phyloP scores from a whole-genome alignment of 2,888 invertebrate genomes.

The Eupithecia vulgata region DNA sequence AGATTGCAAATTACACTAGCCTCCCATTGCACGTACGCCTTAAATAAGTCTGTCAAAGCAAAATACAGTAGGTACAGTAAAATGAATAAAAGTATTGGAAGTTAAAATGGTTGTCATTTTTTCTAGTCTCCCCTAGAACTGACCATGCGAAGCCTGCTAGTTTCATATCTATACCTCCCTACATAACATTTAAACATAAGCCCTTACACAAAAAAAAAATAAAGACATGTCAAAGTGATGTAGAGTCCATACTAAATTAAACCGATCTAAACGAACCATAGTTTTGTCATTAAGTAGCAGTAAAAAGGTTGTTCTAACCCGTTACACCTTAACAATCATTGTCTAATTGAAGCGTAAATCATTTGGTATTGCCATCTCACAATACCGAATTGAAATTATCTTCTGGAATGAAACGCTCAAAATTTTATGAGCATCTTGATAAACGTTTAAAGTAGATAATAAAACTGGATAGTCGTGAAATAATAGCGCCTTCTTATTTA shows the following conservation, averaged over 20 bases:
- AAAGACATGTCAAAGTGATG: slow-evolving; percentile 1
- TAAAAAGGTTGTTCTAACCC: slow-evolving; percentile 20
- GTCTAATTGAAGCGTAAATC: slow-evolving; percentile 31
- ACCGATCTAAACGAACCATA: slow-evolving; percentile 12
- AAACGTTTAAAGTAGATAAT: slow-evolving; percentile 38
- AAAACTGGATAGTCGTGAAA: slow-evolving; percentile 35
- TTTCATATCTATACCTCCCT: no score
- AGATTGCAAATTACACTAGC: not conserved
- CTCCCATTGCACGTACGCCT: no score
- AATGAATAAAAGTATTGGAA: no score
- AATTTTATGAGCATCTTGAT: slow-evolving; percentile 38
- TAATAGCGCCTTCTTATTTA: slow-evolving; percentile 34
- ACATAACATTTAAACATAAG: not conserved
- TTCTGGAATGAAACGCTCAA: slow-evolving; percentile 34
- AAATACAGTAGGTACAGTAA: no score
- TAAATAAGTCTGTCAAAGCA: no score
- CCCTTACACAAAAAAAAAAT: not conserved
- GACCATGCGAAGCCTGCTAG: no score
- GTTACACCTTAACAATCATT: slow-evolving; percentile 29
- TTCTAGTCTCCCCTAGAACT: no score
- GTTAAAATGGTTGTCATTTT: no score
- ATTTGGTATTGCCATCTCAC: slow-evolving; percentile 32
- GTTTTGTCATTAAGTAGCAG: slow-evolving; percentile 21
- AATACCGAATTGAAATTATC: slow-evolving; percentile 36
- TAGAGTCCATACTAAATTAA: slow-evolving; percentile 17